A percentile compares a stretch with the other conserved stretches of the same genome.
Evolutionary conservation across 2,888 invertebrate species (phyloP).

Genomic region (Leptopilina syphax): DNA sequence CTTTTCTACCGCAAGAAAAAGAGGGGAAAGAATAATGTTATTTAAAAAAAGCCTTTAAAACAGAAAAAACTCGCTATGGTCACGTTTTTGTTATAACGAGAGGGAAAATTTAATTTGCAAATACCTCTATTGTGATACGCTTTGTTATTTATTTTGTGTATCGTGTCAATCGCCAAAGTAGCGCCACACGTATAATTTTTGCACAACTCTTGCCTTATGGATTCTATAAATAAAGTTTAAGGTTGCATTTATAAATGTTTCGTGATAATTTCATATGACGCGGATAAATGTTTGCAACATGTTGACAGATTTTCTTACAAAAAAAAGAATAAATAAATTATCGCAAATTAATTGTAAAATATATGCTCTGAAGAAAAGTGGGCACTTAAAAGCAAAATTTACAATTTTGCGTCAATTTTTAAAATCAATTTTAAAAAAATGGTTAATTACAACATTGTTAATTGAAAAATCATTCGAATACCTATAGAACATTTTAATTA

Average conservation of each 20-base stretch:
- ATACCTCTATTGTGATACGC: too few relatives aligned
- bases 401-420: not conserved
- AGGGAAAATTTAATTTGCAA: too few relatives aligned
- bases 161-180: slow-evolving; percentile 19
- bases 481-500: too few relatives aligned
- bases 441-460: too few relatives aligned
- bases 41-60: not conserved
- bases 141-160: slow-evolving; percentile 13
- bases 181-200: not conserved
- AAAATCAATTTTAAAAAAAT: not conserved
- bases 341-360: not conserved
- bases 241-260: slow-evolving; percentile 23
- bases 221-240: slow-evolving; percentile 25
- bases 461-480: too few relatives aligned
- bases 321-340: not conserved
- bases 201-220: slow-evolving; percentile 6
- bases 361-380: too few relatives aligned
- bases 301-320: not conserved
- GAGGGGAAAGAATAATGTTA: not conserved
- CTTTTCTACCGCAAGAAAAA: not conserved
- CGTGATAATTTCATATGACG: not conserved
- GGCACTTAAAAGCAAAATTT: not conserved
- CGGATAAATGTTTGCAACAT: slow-evolving; percentile 8
- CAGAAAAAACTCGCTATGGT: too few relatives aligned
- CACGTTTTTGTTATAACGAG: too few relatives aligned